Evolutionary conservation across 2,888 invertebrate species (phyloP), one percentile per base, ranked within the genome.

Genomic region (Xylocampa areola): DNA sequence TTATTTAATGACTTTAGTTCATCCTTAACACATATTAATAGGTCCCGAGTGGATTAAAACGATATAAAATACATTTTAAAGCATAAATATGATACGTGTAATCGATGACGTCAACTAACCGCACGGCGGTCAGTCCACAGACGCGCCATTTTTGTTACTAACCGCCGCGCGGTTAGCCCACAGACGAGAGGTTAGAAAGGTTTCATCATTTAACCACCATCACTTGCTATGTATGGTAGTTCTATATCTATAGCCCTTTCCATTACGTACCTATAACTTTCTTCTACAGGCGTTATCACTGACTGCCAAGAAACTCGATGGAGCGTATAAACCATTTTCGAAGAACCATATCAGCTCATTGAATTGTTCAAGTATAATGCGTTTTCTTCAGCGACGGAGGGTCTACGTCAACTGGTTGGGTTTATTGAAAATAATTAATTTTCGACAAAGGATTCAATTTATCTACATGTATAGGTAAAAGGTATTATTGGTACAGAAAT

Each of bases 341-440:
- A 43, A 58, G 80, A 69, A n/a, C 76, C 44, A 10, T 39, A 21
- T 44, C 30, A 49, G 23, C 40, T 61, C 32, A 58, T 59, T 54
- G 60, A 47, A 45, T 32, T 47, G 45, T 54, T 49, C 29, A 41
- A 48, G 52, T 60, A 70, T 51, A 75, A 70, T 64, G 23, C 51
- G 7, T n/a, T 43, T 55, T 58, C 54, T 62, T 65, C 19, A 64
- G 45, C 48, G 32, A 17, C 2, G 7, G 41, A 25, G 52, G 71
- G n/a, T 68, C 72, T 35, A 21, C 8, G 2, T 36, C 16, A 30
- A 67, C 40, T 73, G 66, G 78, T 29, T 21, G 33, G 4, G 4
- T 41, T 47, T 54, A 50, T 37, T 48, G 39, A 27, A 53, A 65
- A 70, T 71, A 76, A 74, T 77, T 75, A 62, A 60, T 58, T 47